Conservation (phyloP, 2,888 invertebrate genomes). For the Perdita meconis region DNA sequence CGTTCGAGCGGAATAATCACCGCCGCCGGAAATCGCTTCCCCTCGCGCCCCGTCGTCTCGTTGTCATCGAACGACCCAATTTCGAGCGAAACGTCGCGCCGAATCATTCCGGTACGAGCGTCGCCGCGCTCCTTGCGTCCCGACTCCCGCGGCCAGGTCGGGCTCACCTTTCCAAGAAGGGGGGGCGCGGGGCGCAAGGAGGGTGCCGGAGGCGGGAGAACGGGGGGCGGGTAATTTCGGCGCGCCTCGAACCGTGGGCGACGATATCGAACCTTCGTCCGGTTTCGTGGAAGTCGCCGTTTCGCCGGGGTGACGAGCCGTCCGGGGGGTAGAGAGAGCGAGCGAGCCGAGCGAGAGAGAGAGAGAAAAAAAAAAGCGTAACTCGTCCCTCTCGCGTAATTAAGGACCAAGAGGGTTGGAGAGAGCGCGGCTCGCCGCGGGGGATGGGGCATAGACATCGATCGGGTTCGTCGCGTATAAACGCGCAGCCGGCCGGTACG, state of each 20-base stretch:
- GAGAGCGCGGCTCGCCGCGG: conserved; percentile 39
- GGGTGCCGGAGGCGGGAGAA: neutral
- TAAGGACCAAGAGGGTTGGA: conserved; percentile 75
- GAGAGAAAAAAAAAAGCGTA: conserved; percentile 58
- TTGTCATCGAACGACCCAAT: conserved; percentile 40
- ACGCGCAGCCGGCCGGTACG: conserved; percentile 39
- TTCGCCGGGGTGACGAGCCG: neutral
- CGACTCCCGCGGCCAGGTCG: neutral
- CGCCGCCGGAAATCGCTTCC: conserved; percentile 27
- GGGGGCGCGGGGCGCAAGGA: neutral
- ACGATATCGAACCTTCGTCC: conserved; percentile 13
- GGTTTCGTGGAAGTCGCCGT: conserved; percentile 5
- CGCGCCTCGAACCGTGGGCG: neutral
- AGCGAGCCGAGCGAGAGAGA: too few species aligned
- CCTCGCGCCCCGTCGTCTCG: conserved; percentile 4
- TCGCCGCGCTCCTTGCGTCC: neutral
- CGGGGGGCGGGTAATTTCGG: conserved; percentile 14
- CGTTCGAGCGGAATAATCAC: conserved; percentile 33
- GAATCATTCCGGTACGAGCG: conserved; percentile 21
- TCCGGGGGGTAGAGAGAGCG: too few species aligned
- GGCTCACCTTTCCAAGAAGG: neutral
- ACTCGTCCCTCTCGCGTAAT: conserved; percentile 77
- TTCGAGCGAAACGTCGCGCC: conserved; percentile 20
- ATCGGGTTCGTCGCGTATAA: conserved; percentile 74
- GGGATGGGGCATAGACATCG: conserved; percentile 73